These are phyloP conservation scores for Epinephelus coioides DNA, from an alignment of 2,797 vertebrate genomes.

Conservation along the genomic window DNA sequence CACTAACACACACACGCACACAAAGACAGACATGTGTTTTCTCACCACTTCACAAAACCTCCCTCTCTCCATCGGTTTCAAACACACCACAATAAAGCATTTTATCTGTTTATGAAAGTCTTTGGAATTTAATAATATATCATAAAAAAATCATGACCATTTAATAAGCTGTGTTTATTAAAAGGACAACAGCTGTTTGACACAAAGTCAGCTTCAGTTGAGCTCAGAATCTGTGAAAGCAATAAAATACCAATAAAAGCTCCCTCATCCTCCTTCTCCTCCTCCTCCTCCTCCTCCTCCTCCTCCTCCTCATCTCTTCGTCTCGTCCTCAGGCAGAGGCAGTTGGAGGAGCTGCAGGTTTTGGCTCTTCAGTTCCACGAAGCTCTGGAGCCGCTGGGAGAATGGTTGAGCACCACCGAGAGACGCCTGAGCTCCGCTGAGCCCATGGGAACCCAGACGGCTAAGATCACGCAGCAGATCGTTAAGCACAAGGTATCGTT, in stretches of 20 bases:
- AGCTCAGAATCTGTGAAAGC: slow-evolving; percentile 19
- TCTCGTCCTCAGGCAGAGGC: slow-evolving; percentile 88
- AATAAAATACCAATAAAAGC: slow-evolving; percentile 51
- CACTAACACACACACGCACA: not conserved
- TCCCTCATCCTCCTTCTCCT: not conserved
- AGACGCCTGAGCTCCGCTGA: slow-evolving; percentile 95
- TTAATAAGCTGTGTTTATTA: slow-evolving; percentile 20
- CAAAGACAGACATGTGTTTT: not conserved
- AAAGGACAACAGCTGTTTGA: slow-evolving; percentile 26
- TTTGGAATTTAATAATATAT: slow-evolving; percentile 24
- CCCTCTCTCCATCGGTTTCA: not conserved
- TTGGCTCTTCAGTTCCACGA: slow-evolving; percentile 98
- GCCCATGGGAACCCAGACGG: slow-evolving; percentile 96
- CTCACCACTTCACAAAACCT: not conserved
- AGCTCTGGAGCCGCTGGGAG: slow-evolving; percentile 93
- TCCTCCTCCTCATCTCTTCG: not conserved
- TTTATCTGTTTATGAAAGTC: slow-evolving; percentile 26
- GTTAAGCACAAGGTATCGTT: slow-evolving; percentile 93
- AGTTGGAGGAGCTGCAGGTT: slow-evolving; percentile 97
- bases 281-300: not conserved
- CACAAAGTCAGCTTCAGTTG: not conserved
- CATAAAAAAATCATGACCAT: slow-evolving; percentile 20
- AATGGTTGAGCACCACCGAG: slow-evolving; percentile 96
- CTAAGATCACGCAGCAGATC: slow-evolving; percentile 98
- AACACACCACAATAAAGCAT: not conserved